These are phyloP conservation scores for Rhipidura dahli DNA, from an alignment of 2,113 vertebrate genomes.

Conservation along the genomic window DNA sequence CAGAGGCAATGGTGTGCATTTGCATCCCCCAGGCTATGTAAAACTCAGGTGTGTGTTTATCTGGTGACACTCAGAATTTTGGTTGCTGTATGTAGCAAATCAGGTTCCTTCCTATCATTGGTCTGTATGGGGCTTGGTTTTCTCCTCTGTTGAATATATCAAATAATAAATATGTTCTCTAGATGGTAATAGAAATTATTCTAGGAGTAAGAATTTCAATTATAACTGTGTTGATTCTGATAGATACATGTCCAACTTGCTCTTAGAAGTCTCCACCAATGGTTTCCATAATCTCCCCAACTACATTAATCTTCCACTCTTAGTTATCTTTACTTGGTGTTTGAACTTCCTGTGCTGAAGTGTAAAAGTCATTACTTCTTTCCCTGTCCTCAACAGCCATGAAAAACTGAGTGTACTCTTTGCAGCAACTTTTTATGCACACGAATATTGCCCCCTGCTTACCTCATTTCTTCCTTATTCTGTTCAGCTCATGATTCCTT, in stretches of 20 bases:
- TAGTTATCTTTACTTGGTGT: background rate
- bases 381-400: background rate
- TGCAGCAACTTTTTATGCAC: background rate
- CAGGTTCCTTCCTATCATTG: background rate
- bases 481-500: background rate
- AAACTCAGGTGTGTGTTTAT: background rate
- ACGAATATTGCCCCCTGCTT: background rate
- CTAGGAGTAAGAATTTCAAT: background rate
- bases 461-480: background rate
- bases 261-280: background rate
- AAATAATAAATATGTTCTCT: background rate
- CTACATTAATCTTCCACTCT: background rate
- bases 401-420: background rate
- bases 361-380: background rate
- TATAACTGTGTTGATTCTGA: background rate
- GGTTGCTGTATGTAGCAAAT: background rate
- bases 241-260: background rate
- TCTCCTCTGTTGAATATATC: background rate
- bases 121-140: background rate
- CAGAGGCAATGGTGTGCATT: background rate
- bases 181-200: background rate
- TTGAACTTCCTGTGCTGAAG: background rate
- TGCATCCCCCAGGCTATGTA: background rate
- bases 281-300: background rate
- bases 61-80: background rate